phyloP scores from a whole-genome alignment of 2,888 invertebrate genomes.

The Drosophila koepferae region DNA sequence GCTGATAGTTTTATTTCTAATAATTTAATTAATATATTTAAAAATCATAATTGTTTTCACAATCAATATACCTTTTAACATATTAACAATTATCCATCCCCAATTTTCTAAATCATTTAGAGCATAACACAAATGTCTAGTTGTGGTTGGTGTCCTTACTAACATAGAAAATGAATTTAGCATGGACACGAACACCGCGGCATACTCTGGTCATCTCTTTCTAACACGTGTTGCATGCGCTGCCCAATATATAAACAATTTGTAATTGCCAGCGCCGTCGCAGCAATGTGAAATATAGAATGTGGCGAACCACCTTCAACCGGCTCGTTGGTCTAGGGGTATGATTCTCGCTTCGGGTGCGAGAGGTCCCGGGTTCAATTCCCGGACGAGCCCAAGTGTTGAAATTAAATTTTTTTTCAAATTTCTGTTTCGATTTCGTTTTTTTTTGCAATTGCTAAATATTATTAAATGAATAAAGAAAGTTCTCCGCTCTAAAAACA shows the following conservation, averaged over 20 bases:
- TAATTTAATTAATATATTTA: background rate
- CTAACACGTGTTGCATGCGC: slow-evolving; percentile 43
- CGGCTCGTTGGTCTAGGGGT: slow-evolving; percentile 84
- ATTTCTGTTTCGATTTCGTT: slow-evolving; percentile 7
- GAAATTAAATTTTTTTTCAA: slow-evolving; percentile 47
- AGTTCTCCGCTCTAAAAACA: slow-evolving; percentile 26
- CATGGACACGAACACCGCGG: slow-evolving; percentile 10
- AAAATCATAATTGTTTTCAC: background rate
- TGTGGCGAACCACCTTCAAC: slow-evolving; percentile 59
- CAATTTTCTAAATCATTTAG: background rate
- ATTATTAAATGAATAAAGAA: slow-evolving; percentile 4
- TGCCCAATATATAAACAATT: slow-evolving; percentile 3
- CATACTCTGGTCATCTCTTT: slow-evolving; percentile 39
- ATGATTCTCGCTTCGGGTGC: slow-evolving; percentile 85
- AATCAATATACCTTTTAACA: background rate
- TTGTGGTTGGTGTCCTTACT: slow-evolving; percentile 22
- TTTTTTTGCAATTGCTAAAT: slow-evolving; percentile 24
- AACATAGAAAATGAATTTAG: slow-evolving; percentile 1
- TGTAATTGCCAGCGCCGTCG: background rate
- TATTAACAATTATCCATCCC: background rate
- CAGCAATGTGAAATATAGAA: slow-evolving; percentile 55
- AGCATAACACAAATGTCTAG: background rate
- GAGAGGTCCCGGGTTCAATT: slow-evolving; percentile 85
- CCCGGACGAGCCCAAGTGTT: slow-evolving; percentile 83
- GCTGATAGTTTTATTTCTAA: background rate